phyloP scores from a whole-genome alignment of 2,888 invertebrate species.

The Melanostoma mellinum region DNA sequence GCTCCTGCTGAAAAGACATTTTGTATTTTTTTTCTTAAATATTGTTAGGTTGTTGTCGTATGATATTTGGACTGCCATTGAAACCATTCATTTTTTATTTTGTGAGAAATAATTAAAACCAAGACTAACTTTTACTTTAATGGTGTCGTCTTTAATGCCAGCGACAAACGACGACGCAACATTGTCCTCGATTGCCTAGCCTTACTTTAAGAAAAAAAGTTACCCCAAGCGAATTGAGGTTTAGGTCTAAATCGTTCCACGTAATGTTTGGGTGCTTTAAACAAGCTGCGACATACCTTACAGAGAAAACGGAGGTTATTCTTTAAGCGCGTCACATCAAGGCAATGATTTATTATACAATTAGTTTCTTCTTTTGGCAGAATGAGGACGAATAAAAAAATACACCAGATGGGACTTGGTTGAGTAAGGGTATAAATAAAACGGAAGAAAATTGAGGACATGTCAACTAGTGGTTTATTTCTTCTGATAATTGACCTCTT shows the following conservation, averaged over 20 bases:
- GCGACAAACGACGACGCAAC: no score
- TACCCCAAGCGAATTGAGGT: no score
- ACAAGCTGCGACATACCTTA: not conserved
- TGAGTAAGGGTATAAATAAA: conserved; percentile 46
- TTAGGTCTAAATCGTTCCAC: no score
- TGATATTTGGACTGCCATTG: conserved; percentile 35
- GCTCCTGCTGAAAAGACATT: conserved; percentile 59
- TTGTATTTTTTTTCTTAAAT: conserved; percentile 66
- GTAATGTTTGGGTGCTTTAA: no score
- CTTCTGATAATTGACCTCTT: conserved; percentile 69
- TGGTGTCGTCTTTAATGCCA: no score
- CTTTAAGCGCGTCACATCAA: conserved; percentile 57
- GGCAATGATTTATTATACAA: conserved; percentile 71
- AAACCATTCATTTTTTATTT: conserved; percentile 35
- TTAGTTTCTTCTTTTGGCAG: conserved; percentile 55
- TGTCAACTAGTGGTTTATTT: conserved; percentile 70
- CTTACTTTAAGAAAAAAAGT: no score
- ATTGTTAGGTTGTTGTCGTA: conserved; percentile 17
- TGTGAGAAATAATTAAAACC: not conserved
- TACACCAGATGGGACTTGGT: conserved; percentile 8
- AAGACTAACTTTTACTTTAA: no score
- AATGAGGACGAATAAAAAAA: conserved; percentile 37
- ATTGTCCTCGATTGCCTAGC: no score
- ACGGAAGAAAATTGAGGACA: conserved; percentile 65
- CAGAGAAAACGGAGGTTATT: conserved; percentile 30